phyloP scores from a whole-genome alignment of 2,888 invertebrate genomes.

The Cantharis nigra region DNA sequence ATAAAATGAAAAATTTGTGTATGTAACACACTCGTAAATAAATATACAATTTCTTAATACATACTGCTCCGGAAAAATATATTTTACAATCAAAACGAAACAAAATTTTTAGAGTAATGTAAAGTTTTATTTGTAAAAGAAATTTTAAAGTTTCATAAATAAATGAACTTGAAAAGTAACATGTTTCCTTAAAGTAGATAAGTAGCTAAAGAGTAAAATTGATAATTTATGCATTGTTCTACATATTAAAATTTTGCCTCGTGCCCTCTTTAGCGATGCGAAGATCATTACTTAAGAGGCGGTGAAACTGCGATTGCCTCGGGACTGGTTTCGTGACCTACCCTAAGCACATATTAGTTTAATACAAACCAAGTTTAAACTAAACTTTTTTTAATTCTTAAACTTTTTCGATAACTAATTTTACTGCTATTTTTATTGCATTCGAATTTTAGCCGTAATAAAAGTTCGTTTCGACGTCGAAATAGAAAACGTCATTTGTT shows the following conservation, averaged over 20 bases:
- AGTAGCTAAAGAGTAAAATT: background rate
- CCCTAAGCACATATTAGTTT: conserved; percentile 52
- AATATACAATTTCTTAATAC: background rate
- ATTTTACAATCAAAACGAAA: background rate
- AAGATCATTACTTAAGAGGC: conserved; percentile 52
- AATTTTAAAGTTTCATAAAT: background rate
- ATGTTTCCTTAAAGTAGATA: background rate
- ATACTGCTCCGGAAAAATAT: background rate
- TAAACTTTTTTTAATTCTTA: conserved; percentile 23
- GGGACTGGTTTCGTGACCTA: conserved; percentile 47
- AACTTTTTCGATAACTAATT: conserved; percentile 11
- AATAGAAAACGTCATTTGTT: conserved; percentile 20
- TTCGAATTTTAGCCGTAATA: background rate
- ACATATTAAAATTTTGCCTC: conserved; percentile 42
- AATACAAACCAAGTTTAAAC: conserved; percentile 43
- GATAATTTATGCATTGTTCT: conserved; percentile 36
- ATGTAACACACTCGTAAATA: background rate
- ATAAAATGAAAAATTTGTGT: background rate
- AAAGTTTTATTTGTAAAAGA: background rate
- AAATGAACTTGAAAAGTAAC: background rate
- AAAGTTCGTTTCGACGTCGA: conserved; percentile 6
- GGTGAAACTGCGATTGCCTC: conserved; percentile 46
- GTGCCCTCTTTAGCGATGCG: conserved; percentile 42
- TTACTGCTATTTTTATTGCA: background rate
- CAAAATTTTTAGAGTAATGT: background rate